Base-by-base conservation (phyloP, 2,113 vertebrate species). In the Ariopsis seemanni region DNA sequence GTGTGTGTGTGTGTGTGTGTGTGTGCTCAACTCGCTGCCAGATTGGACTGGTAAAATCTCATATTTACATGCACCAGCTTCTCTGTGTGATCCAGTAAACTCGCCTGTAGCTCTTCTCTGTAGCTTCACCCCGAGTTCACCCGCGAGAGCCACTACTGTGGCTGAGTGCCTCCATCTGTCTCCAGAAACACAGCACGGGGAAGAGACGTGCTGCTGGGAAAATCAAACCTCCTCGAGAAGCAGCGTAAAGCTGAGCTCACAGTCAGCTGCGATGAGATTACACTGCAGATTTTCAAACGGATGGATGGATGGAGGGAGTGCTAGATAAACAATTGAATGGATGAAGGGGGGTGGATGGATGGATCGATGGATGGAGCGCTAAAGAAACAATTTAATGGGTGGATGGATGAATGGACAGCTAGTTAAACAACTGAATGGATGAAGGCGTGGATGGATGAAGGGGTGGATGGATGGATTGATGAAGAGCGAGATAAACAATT, bases 21-120 rank as follows among this genome's bases (percentile, higher is more conserved):
- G 78, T 22, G 78, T 15, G 1, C 81, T 83, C 22, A 15, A 83
- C 60, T 83, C 8, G 60, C 81, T 83, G 81, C 60, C 81, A 83
- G 81, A 65, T 65, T 83, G 58, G 25, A 60, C 60, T 83, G 81
- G 60, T 83, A 65, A 83, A 83, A 65, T 63, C 81, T 83, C 34
- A 27, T 83, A 65, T 83, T 83, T 65, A 83, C 81, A 83, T 83
- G 42, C 81, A 83, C 81, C 58, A 65, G 60, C 48, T 67, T 83
- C 81, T 83, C 42, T 5, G 42, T 83, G 81, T 83, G 60, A 83
- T 83, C 81, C 60, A 65, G 60, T 65, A 65, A 65, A 82, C 57
- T 82, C 57, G 58, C 60, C 81, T 65, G 60, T 63, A 50, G 81
- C 34, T 65, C 52, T 65, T 65, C 81, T 65, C 60, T 17, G 60